These are phyloP conservation scores for Grallaria varia DNA, from an alignment of 2,113 vertebrate species.

Conservation along the genomic window DNA sequence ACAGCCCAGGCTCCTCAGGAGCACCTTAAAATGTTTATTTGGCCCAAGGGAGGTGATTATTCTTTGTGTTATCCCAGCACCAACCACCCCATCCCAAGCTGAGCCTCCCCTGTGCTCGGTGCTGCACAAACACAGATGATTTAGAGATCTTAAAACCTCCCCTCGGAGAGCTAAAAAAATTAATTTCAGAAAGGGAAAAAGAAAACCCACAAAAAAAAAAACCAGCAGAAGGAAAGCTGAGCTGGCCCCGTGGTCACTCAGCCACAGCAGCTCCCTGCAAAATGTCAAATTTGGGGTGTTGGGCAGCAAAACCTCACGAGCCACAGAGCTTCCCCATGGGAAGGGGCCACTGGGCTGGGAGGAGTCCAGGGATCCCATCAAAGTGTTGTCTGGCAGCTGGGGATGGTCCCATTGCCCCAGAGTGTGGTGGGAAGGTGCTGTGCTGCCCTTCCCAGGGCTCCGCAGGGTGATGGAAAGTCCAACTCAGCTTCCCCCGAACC, in stretches of 20 bases:
- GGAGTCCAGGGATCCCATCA: background rate
- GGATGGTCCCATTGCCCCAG: background rate
- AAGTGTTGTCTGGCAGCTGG: accelerated
- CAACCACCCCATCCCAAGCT: background rate
- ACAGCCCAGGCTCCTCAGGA: background rate
- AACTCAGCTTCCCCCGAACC: background rate
- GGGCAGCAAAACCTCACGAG: background rate
- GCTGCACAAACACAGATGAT: background rate
- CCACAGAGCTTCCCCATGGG: accelerated
- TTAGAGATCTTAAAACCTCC: background rate
- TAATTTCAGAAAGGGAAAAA: background rate
- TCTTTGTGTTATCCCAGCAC: background rate
- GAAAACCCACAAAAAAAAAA: background rate
- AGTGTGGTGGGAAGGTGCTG: background rate
- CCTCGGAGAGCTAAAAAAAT: background rate
- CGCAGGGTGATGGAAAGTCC: background rate
- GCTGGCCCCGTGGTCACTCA: background rate
- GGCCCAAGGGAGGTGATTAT: background rate
- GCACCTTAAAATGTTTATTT: background rate
- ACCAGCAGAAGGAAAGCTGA: background rate
- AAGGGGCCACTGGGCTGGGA: background rate
- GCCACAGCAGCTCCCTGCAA: background rate
- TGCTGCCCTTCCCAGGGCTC: background rate
- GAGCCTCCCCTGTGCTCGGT: accelerated
- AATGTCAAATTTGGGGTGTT: accelerated